These are phyloP conservation scores for Drosophila paracracens DNA, from an alignment of 2,888 invertebrate species.

Conservation along the genomic window DNA sequence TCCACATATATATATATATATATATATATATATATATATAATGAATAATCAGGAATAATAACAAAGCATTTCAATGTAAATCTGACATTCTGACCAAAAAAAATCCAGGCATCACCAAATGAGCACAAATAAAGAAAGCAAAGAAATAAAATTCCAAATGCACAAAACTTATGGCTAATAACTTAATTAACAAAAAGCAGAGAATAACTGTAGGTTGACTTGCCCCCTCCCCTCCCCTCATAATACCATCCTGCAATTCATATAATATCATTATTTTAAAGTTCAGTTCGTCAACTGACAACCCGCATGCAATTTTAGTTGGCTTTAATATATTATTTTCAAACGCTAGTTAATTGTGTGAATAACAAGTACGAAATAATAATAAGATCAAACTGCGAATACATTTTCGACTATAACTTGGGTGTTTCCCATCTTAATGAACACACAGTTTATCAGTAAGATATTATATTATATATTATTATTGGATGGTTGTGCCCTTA, in stretches of 20 bases:
- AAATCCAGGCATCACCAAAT: constrained; percentile 29
- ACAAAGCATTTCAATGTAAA: constrained; percentile 61
- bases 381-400: neutral
- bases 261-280: constrained; percentile 26
- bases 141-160: constrained; percentile 55
- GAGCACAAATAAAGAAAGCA: constrained; percentile 22
- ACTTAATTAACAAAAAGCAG: constrained; percentile 45
- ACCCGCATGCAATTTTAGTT: constrained; percentile 24
- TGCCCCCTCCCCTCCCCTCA: neutral
- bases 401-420: neutral
- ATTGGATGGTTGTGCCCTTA: neutral
- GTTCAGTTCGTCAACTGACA: constrained; percentile 6
- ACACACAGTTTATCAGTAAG: neutral
- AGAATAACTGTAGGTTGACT: neutral
- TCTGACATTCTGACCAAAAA: constrained; percentile 46
- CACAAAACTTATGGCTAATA: constrained; percentile 51
- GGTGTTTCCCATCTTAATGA: neutral
- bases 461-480: neutral
- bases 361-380: neutral
- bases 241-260: constrained; percentile 18
- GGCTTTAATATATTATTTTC: neutral
- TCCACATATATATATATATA: constrained; percentile 1
- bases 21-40: constrained; percentile 17
- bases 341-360: no score
- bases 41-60: constrained; percentile 71